Evolutionary conservation across 2,888 invertebrate genomes (phyloP), one percentile per base, ranked within the genome.

Genomic region (Boloria selene): DNA sequence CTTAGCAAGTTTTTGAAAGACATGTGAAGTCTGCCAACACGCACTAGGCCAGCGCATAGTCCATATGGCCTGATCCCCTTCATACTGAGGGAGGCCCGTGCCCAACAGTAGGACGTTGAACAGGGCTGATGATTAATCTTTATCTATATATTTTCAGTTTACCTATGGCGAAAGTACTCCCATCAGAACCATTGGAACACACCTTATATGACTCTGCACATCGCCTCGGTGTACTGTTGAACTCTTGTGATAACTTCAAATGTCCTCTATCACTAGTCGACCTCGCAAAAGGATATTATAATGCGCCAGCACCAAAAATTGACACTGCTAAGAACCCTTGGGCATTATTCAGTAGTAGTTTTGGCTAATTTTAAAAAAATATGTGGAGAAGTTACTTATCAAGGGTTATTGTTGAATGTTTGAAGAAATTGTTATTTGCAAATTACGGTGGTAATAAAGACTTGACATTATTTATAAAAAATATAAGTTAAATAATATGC

Each of bases 211-310:
- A 95, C 74, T 87, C 92, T 42, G 96, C 96, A 0, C 94, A 95
- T 64, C 86, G 89, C 0, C 78, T 90, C 0, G 87, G 90, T 2
- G 73, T 71, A 0, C 70, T 88, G 0, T 73, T 91, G 53, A 77
- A 86, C 0, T 87, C 93, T 72, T 96, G 96, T 77, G 86, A 91
- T 2, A 94, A 93, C 77, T 93, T 93, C 67, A 86, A 85, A 16
- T 96, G 96, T 80, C 94, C 94, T 10, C 91, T 96, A 75, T 96
- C 96, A 0, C 81, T 96, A 70, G 92, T 96, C 59, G 95, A 96
- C 76, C 82, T 95, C 82, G 95, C 95, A 4, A 87, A 95, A 72
- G 96, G 96, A 4, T 91, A 91, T 61, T 91, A 92, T 68, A 89
- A 90, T 14, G 90, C 91, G 0, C 89, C 90, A 0, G 82, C 89